Evolutionary conservation across 2,113 vertebrate species (phyloP).

Genomic region (Chamaetylas fuelleborni): DNA sequence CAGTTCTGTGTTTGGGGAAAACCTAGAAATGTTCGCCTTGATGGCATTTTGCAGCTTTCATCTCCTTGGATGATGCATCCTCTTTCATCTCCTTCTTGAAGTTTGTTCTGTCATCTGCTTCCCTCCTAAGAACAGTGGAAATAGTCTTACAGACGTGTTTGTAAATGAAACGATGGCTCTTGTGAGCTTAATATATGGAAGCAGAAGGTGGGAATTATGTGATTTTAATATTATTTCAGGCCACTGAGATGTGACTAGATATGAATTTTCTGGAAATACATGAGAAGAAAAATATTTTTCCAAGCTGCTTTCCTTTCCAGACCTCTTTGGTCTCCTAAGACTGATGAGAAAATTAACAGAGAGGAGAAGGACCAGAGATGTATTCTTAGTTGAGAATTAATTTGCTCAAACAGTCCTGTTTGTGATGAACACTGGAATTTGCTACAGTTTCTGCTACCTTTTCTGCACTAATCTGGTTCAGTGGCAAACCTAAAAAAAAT

Average conservation of each 20-base stretch:
- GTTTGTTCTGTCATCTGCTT: slow-evolving; percentile 2
- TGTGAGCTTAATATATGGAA: neutral
- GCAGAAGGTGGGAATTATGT: neutral
- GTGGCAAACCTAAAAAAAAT: neutral
- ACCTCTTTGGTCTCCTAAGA: neutral
- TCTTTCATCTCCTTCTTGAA: slow-evolving; percentile 42
- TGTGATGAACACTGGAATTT: neutral
- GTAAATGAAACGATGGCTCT: neutral
- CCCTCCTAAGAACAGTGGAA: neutral
- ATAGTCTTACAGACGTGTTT: neutral
- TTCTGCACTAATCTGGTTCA: neutral
- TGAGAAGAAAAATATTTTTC: neutral
- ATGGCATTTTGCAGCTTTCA: slow-evolving; percentile 17
- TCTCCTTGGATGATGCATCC: neutral
- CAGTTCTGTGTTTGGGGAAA: slow-evolving; percentile 20
- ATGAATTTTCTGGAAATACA: neutral
- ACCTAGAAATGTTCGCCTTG: neutral
- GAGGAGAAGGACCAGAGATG: neutral
- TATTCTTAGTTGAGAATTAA: neutral
- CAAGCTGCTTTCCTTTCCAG: neutral
- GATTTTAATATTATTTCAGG: neutral
- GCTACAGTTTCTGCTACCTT: neutral
- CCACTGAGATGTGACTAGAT: neutral
- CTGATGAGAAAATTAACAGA: neutral
- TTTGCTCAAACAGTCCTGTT: neutral